Percentiles rank a stretch among this genome's conserved stretches.
These are phyloP conservation scores for Hirudo medicinalis DNA, from an alignment of 1,140 invertebrate species.

Conservation along the genomic window DNA sequence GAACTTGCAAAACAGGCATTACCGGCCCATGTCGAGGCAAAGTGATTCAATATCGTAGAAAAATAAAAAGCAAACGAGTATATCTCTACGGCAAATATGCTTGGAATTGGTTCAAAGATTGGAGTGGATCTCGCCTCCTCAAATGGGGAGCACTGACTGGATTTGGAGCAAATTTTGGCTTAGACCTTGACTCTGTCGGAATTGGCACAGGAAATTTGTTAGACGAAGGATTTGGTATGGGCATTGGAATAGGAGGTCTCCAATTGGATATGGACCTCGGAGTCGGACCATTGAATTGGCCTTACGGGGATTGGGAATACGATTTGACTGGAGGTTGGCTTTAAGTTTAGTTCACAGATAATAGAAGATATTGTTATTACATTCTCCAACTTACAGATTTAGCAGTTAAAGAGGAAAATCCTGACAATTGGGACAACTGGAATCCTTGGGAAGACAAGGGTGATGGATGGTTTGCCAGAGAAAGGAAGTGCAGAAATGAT, in stretches of 20 bases:
- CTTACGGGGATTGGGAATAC: constrained; percentile 11
- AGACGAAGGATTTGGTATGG: neutral
- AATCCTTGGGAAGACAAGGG: neutral
- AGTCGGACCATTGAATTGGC: neutral
- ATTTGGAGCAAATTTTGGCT: too few species aligned
- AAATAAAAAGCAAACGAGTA: neutral
- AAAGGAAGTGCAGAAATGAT: constrained; percentile 3
- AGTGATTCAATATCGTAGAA: neutral
- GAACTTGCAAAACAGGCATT: neutral
- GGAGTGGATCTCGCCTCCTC: neutral
- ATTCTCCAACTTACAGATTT: neutral
- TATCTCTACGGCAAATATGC: neutral
- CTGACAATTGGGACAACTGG: neutral
- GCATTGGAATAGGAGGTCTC: neutral
- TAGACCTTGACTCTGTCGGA: too few species aligned
- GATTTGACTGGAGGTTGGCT: neutral
- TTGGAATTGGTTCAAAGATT: neutral
- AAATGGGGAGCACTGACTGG: neutral
- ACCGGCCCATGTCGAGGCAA: neutral
- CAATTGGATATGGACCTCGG: neutral
- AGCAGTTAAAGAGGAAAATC: neutral
- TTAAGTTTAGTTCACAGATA: neutral
- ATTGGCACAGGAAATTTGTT: neutral
- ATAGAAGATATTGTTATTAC: neutral
- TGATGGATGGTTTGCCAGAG: neutral